Base-by-base conservation (phyloP, 2,888 invertebrate species). In the Hydroisotoma schaefferi region DNA sequence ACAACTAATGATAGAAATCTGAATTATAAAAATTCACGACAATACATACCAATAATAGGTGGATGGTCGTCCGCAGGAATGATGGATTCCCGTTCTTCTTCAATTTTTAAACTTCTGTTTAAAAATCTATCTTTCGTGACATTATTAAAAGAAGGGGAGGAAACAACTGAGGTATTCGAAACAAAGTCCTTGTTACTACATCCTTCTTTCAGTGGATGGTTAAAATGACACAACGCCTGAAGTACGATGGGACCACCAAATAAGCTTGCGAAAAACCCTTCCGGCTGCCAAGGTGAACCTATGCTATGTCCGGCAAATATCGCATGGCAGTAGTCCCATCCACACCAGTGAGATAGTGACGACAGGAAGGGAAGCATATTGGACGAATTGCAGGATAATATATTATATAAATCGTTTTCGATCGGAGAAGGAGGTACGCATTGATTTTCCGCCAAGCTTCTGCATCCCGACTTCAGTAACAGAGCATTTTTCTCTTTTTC, bases 211-310 rank as follows among this genome's bases (percentile, higher is more conserved):
- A 71, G 28, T 20, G 72, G 72, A 46, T 63, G 56, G 22, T 61
- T 57, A 26, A 64, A 70, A 59, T 68, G 64, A 48, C 72, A 72
- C 1, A 71, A 57, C 12, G 67, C 59, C 15, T 62, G 57, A 48
- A 71, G 60, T 27, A 71, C 67, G 27, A 60, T 56, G 20, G 68
- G 69, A 15, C 70, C 69, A 18, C 70, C 69, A 64, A 70, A 72
- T 15, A 72, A n/a, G 28, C 69, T 68, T 4, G 64, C 55, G 25
- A 60, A 65, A 58, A 72, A 69, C 26, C 70, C 71, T 69, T 72
- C 72, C 4, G 67, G 60, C 61, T 68, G 68, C 61, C 65, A 65
- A 18, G 72, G 71, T 46, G 65, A 44, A 6, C 72, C 72, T 27
- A 70, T 65, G 20, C 70, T 71, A 23, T 61, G 52, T 18, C 26